A percentile compares a stretch with the other conserved stretches of the same genome.
These are phyloP conservation scores for Plecturocebus donacophilus DNA, from an alignment of 2,113 vertebrate species.

Conservation along the genomic window DNA sequence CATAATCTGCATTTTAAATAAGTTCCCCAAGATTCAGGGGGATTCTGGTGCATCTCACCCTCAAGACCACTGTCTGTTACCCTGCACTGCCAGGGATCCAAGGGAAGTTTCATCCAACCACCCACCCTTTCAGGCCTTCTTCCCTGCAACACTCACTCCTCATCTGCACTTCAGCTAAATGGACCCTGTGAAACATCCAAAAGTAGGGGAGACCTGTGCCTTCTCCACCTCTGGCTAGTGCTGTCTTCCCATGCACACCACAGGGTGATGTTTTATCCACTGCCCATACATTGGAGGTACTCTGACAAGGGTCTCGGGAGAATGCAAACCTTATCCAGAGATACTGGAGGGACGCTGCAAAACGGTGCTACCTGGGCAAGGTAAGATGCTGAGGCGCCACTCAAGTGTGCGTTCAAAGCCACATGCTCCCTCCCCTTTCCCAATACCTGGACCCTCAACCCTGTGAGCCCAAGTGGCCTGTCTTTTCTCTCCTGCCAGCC, in stretches of 20 bases:
- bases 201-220: not conserved
- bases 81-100: too few relatives aligned
- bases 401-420: not conserved
- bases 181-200: not conserved
- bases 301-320: not conserved
- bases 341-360: not conserved
- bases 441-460: not conserved
- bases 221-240: not conserved
- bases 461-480: not conserved
- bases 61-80: not conserved
- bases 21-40: too few relatives aligned
- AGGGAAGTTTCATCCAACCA: not conserved
- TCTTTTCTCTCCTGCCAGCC: not conserved
- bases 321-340: not conserved
- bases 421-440: not conserved
- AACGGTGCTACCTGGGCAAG: not conserved
- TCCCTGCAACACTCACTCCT: not conserved
- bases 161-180: not conserved
- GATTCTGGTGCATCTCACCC: not conserved
- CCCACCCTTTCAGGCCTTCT: not conserved
- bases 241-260: not conserved
- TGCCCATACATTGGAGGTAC: not conserved
- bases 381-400: rapidly evolving
- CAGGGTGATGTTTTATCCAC: not conserved
- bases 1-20: not conserved